These are phyloP conservation scores for Halcyon leucocephala DNA, from an alignment of 2,797 vertebrate species.

Conservation along the genomic window DNA sequence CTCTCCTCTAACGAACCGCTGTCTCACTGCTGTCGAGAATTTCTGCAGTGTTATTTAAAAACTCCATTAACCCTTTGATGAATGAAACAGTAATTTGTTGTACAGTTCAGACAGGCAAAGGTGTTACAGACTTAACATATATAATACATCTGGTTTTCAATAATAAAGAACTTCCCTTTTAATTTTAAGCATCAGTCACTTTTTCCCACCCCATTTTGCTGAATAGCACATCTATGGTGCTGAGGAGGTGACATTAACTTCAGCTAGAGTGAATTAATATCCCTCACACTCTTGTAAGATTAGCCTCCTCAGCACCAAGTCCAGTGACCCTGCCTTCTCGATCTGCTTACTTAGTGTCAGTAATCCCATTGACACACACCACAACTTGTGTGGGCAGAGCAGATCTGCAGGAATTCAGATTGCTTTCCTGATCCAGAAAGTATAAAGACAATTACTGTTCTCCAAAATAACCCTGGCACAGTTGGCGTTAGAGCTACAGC, in stretches of 20 bases:
- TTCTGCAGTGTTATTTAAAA: slow-evolving; percentile 50
- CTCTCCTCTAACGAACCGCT: slow-evolving; percentile 15
- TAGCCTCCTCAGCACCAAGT: not conserved
- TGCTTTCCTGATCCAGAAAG: not conserved
- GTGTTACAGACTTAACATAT: not conserved
- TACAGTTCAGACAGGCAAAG: slow-evolving; percentile 10
- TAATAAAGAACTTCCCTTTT: not conserved
- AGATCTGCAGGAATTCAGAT: not conserved
- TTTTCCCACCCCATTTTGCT: not conserved
- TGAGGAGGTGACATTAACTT: not conserved
- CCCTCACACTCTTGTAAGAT: not conserved
- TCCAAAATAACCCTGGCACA: not conserved
- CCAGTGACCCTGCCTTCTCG: not conserved
- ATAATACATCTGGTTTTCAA: not conserved
- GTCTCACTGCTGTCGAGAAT: slow-evolving; percentile 37
- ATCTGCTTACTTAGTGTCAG: not conserved
- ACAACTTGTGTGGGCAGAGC: not conserved
- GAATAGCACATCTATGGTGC: not conserved
- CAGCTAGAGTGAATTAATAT: not conserved
- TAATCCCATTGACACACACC: not conserved
- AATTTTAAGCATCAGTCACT: not conserved
- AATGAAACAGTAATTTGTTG: slow-evolving; percentile 21
- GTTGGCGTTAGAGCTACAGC: not conserved
- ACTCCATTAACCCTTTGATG: slow-evolving; percentile 59
- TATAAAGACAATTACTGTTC: not conserved